Evolutionary conservation across 2,797 vertebrate genomes (phyloP).

Genomic region (Vireo griseus): DNA sequence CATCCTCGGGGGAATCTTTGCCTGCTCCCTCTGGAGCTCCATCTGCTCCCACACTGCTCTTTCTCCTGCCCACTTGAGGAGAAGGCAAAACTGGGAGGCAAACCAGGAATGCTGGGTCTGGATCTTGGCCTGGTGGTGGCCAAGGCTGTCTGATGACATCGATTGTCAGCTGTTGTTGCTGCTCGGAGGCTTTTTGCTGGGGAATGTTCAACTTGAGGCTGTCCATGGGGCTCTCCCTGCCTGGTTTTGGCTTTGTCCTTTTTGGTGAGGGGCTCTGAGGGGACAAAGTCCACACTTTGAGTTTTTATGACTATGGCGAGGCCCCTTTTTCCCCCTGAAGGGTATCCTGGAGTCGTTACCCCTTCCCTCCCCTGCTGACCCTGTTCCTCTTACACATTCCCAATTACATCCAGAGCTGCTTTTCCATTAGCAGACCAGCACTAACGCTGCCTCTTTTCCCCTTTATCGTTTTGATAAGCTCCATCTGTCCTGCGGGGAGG

Average conservation of each 20-base stretch:
- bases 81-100: not conserved
- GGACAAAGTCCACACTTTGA: rapidly evolving
- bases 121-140: not conserved
- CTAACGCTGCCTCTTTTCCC: not conserved
- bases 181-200: not conserved
- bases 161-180: not conserved
- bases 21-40: not conserved
- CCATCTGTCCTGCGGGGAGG: not conserved
- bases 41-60: not conserved
- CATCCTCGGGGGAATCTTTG: not conserved
- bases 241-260: not conserved
- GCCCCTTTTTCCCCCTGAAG: rapidly evolving
- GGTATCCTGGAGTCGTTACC: too few relatives aligned
- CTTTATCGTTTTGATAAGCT: not conserved
- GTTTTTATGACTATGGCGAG: not conserved
- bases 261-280: not conserved
- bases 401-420: not conserved
- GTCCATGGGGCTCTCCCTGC: not conserved
- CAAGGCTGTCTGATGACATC: not conserved
- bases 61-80: not conserved
- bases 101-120: not conserved
- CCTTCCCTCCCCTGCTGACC: not conserved
- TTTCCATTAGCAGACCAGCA: not conserved
- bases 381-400: not conserved
- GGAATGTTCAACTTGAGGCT: not conserved